Conservation (phyloP, 2,888 invertebrate species). For the Barypeithes pellucidus region DNA sequence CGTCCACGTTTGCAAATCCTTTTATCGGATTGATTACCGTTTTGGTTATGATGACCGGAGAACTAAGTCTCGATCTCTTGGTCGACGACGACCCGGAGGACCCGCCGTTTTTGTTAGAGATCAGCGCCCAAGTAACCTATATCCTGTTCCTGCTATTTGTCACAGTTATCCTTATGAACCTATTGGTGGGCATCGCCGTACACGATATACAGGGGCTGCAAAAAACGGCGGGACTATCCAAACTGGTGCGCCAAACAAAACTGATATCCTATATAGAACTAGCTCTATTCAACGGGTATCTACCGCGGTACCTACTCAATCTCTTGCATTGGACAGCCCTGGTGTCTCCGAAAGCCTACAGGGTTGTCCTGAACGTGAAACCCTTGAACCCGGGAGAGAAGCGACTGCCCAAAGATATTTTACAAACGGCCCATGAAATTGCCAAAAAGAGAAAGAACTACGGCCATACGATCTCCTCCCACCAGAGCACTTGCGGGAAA, state of each 20-base stretch:
- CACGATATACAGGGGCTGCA: constrained; percentile 90
- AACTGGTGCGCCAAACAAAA: constrained; percentile 88
- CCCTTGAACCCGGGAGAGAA: constrained; percentile 89
- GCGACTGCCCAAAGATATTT: constrained; percentile 84
- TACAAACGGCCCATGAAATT: constrained; percentile 86
- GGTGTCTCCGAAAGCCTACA: constrained; percentile 86
- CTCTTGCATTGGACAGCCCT: constrained; percentile 84
- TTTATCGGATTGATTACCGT: constrained; percentile 90
- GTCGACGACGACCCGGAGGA: constrained; percentile 84
- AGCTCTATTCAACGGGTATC: constrained; percentile 85
- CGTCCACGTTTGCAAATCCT: constrained; percentile 87
- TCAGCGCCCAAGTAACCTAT: constrained; percentile 88
- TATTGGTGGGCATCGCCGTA: constrained; percentile 89
- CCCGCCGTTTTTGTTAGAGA: constrained; percentile 83
- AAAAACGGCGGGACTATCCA: constrained; percentile 88
- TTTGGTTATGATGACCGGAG: constrained; percentile 92
- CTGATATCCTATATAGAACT: constrained; percentile 90
- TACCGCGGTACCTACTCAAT: constrained; percentile 83
- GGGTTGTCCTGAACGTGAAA: constrained; percentile 87
- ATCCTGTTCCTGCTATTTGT: constrained; percentile 87
- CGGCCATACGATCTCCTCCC: constrained; percentile 79
- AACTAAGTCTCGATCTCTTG: constrained; percentile 83
- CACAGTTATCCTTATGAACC: constrained; percentile 89
- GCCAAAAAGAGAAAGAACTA: constrained; percentile 84
- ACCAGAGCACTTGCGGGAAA: constrained; percentile 77